phyloP scores from a whole-genome alignment of 2,797 vertebrate genomes.

The Sebastes steindachneri region DNA sequence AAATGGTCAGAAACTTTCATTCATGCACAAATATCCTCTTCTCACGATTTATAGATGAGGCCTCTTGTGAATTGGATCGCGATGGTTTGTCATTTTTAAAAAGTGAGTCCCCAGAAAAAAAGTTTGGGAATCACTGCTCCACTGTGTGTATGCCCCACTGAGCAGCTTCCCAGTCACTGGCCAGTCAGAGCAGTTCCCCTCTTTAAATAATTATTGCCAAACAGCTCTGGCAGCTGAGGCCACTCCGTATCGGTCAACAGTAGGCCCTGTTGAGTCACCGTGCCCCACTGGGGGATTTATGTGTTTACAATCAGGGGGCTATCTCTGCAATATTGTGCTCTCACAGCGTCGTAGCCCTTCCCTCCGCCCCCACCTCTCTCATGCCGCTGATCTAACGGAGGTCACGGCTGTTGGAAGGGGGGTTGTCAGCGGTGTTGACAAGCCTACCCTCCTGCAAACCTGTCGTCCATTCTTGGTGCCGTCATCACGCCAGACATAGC shows the following conservation, averaged over 20 bases:
- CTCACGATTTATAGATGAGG: too few species aligned
- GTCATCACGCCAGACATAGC: conserved; percentile 78
- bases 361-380: conserved; percentile 7
- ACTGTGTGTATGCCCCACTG: background rate
- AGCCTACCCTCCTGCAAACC: conserved; percentile 66
- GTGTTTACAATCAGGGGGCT: conserved; percentile 71
- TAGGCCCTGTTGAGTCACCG: conserved; percentile 63
- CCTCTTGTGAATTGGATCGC: too few species aligned
- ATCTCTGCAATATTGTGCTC: conserved; percentile 58
- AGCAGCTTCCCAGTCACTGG: conserved; percentile 6
- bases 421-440: conserved; percentile 76
- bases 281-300: conserved; percentile 60
- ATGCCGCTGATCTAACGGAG: conserved; percentile 60
- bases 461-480: conserved; percentile 75
- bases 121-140: too few species aligned
- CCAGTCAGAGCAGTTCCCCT: conserved; percentile 39
- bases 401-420: conserved; percentile 54
- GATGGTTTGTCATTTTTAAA: too few species aligned
- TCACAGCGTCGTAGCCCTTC: conserved; percentile 18
- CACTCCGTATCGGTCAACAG: conserved; percentile 42
- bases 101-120: too few species aligned
- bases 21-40: too few species aligned
- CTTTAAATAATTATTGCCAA: conserved; percentile 60
- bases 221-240: conserved; percentile 41
- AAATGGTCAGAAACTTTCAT: too few species aligned